Evolutionary conservation across 2,797 vertebrate species (phyloP), one percentile per base, ranked within the genome.

Genomic region (Percopsis omiscomaycus): DNA sequence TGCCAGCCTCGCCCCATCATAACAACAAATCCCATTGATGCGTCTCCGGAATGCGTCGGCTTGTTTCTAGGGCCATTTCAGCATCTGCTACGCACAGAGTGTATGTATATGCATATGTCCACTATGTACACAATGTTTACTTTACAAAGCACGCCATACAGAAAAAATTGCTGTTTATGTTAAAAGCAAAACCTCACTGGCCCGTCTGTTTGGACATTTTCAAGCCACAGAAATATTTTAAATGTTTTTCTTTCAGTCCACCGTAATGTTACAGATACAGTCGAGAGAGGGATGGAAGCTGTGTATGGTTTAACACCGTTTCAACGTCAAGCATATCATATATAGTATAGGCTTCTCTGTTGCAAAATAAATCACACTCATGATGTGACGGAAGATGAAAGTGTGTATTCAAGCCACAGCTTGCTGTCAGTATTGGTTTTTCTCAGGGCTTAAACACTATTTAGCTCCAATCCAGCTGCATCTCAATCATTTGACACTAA

Each of bases 21-120:
- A 85, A 89, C 85, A 90, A 87, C 86, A 88, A 81, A 86, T 83
- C 86, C 86, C 84, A 89, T 86, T 89, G 84, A 89, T 89, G 86
- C 59, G 48, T 85, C 82, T 80, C 78, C 64, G 87, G 88, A 89
- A 90, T 89, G 86, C 60, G 68, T 77, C 68, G 74, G 77, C 69
- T 74, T 64, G 78, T 86, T 88, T 89, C 75, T 64, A 63, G 69
- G 89, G 79, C 79, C 68, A 57, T 84, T 80, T 53, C 77, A n/a
- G 62, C 81, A 88, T 86, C 85, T 82, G 85, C 88, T 81, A 3
- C 79, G 22, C 22, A 27, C 16, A 8, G 9, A 6, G 16, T 54
- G 51, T 5, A n/a, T 28, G 16, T 54, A 28, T 54, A 29, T 54
- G 47, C n/a, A 15, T 48, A 10, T 48, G 47, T 48, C 47, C 11